Conservation (phyloP, 2,888 invertebrate species). For the Parapristionchus giblindavisi region DNA sequence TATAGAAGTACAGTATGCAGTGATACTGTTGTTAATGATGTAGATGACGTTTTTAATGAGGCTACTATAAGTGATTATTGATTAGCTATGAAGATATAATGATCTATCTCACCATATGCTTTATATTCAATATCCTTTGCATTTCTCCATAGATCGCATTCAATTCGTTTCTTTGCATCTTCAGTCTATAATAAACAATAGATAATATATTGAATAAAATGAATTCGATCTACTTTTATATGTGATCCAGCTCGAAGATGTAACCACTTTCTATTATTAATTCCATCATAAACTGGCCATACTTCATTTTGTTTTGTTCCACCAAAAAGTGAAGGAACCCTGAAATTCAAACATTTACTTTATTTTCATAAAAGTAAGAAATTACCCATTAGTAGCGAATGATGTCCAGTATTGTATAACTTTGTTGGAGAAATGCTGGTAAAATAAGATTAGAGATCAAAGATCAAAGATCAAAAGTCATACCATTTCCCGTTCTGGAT, state of each 20-base stretch:
- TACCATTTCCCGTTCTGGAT: constrained; percentile 43
- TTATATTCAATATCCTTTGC: constrained; percentile 66
- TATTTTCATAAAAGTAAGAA: neutral
- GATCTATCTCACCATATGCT: constrained; percentile 57
- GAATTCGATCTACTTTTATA: constrained; percentile 37
- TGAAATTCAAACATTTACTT: constrained; percentile 39
- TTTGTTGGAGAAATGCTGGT: constrained; percentile 57
- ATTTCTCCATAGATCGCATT: constrained; percentile 62
- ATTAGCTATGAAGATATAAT: neutral
- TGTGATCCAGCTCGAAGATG: constrained; percentile 61
- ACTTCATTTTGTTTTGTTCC: constrained; percentile 46
- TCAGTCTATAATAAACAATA: constrained; percentile 50
- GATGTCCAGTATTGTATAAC: constrained; percentile 66
- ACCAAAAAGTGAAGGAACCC: constrained; percentile 49
- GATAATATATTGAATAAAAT: neutral
- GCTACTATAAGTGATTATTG: neutral
- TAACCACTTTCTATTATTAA: constrained; percentile 62
- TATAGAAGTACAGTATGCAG: no score
- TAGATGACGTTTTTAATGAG: neutral
- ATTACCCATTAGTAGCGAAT: constrained; percentile 63
- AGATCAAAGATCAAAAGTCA: neutral
- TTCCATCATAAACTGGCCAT: constrained; percentile 65
- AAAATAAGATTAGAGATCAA: neutral
- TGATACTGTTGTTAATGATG: neutral
- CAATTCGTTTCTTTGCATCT: constrained; percentile 49